Conservation (phyloP, 1,140 invertebrate species). For the Drosophila repleta region DNA sequence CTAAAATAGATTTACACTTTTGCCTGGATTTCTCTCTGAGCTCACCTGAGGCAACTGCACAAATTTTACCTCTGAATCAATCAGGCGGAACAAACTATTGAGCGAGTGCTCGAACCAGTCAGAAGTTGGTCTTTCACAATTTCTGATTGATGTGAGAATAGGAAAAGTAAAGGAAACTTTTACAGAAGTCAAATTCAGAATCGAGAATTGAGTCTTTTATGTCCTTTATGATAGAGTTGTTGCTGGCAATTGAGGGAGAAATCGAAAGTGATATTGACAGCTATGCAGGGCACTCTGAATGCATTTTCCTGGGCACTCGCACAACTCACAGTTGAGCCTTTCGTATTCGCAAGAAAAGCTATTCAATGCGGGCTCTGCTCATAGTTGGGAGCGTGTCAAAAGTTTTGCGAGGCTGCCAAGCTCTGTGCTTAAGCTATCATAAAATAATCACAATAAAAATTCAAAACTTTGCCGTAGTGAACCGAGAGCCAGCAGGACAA, state of each 20-base stretch:
- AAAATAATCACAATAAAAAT: slow-evolving; percentile 79
- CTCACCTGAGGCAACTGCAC: too few species aligned
- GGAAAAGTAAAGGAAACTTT: neutral
- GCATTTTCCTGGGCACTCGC: slow-evolving; percentile 54
- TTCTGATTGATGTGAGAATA: neutral
- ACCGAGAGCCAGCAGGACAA: slow-evolving; percentile 44
- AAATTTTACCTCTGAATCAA: too few species aligned
- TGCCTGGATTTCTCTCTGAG: too few species aligned
- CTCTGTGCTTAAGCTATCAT: slow-evolving; percentile 70
- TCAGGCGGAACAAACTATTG: too few species aligned
- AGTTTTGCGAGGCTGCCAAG: slow-evolving; percentile 51
- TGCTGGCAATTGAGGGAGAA: neutral
- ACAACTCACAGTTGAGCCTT: slow-evolving; percentile 38
- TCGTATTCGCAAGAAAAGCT: slow-evolving; percentile 13
- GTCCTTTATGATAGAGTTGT: neutral
- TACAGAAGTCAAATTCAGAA: neutral
- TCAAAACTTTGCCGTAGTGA: slow-evolving; percentile 69
- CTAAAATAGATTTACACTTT: too few species aligned
- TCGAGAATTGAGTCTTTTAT: neutral
- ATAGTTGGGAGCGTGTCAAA: slow-evolving; percentile 33
- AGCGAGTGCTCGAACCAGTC: too few species aligned
- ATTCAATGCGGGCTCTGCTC: slow-evolving; percentile 34
- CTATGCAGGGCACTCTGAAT: slow-evolving; percentile 53
- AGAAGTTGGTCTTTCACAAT: neutral
- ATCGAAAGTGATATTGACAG: slow-evolving; percentile 39